Percentiles rank a stretch among this genome's conserved stretches.
phyloP scores from a whole-genome alignment of 2,797 vertebrate genomes.

The Sardinella longiceps region DNA sequence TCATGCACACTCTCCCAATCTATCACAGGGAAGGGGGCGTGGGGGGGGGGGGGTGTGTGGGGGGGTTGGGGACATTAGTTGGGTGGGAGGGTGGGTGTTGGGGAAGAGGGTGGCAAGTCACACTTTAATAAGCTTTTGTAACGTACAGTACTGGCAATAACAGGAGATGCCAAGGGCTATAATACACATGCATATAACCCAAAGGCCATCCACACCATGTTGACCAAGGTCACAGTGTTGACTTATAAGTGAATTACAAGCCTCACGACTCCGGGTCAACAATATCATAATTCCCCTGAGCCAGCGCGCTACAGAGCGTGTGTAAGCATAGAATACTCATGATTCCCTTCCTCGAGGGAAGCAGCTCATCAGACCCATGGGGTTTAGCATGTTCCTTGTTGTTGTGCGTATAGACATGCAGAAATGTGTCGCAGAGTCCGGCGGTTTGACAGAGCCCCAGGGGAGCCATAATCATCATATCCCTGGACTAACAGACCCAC shows the following conservation, averaged over 20 bases:
- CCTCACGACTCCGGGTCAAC: background rate
- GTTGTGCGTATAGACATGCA: background rate
- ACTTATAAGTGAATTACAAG: background rate
- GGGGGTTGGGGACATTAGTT: no score
- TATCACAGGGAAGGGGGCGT: background rate
- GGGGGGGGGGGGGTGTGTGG: no score
- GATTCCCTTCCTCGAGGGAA: background rate
- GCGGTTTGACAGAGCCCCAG: background rate
- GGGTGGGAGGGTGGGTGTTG: no score
- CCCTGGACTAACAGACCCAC: background rate
- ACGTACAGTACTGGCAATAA: background rate
- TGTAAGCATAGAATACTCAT: background rate
- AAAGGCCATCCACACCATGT: background rate
- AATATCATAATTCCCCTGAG: background rate
- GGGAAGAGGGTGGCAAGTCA: background rate
- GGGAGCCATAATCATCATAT: background rate
- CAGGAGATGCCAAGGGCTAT: background rate
- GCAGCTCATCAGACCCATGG: background rate
- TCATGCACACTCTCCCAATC: background rate
- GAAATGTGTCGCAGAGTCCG: background rate
- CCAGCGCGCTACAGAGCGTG: background rate
- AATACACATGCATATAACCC: constrained; percentile 6
- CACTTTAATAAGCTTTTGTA: constrained; percentile 12
- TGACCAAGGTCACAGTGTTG: background rate
- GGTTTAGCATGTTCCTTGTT: background rate